A percentile compares a stretch with the other conserved stretches of the same genome.
Conservation (phyloP, 2,113 vertebrate genomes). For the Mormoops blainvillei region DNA sequence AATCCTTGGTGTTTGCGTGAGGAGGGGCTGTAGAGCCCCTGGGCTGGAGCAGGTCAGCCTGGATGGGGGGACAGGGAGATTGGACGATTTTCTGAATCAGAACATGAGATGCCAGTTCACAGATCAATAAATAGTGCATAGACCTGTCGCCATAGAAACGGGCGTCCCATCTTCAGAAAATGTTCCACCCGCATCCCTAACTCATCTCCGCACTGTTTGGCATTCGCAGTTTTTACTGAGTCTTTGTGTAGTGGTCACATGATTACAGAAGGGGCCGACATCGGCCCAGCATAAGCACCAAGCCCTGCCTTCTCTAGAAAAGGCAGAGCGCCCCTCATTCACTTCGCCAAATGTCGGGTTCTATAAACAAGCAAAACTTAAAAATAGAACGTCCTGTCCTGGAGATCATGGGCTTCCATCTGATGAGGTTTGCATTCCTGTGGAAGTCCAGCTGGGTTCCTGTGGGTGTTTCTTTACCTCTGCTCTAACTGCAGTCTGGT, state of each 20-base stretch:
- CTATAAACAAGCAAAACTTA: background rate
- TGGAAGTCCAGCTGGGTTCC: background rate
- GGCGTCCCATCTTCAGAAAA: background rate
- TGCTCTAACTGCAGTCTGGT: background rate
- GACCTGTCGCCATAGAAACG: background rate
- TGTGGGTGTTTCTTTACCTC: background rate
- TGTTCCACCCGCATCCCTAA: background rate
- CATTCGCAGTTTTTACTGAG: background rate
- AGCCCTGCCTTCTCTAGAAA: background rate
- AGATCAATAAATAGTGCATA: background rate
- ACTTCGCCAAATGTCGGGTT: background rate
- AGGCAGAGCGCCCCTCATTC: background rate
- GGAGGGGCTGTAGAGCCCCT: background rate
- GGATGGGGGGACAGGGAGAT: fast-evolving
- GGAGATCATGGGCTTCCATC: background rate
- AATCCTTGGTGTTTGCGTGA: background rate
- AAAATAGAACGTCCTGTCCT: background rate
- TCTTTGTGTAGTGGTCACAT: background rate
- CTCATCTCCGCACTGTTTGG: background rate
- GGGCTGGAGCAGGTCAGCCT: background rate
- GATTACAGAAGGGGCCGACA: background rate
- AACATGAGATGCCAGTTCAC: background rate
- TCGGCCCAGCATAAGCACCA: background rate
- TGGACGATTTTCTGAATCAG: background rate
- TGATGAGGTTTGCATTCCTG: background rate